These are phyloP conservation scores for Salpingus planirostris DNA, from an alignment of 2,888 invertebrate species.

Conservation along the genomic window DNA sequence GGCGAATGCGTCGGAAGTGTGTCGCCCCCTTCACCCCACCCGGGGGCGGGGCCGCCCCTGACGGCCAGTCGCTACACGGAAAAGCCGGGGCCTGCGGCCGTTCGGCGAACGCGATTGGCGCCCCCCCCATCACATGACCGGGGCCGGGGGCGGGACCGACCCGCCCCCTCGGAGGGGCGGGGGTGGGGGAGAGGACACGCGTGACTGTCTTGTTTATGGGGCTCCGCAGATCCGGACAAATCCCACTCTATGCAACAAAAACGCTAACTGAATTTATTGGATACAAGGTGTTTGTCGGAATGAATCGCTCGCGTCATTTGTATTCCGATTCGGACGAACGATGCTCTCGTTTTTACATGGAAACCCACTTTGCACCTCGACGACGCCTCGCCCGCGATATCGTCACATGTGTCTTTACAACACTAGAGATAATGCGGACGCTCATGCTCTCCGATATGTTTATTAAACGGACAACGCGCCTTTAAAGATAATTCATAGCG, in stretches of 20 bases:
- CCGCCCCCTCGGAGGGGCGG: slow-evolving; percentile 20
- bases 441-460: slow-evolving; percentile 38
- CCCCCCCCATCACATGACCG: slow-evolving; percentile 27
- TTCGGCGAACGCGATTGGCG: slow-evolving; percentile 23
- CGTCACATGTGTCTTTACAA: slow-evolving; percentile 37
- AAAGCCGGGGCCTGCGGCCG: slow-evolving; percentile 28
- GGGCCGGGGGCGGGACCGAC: slow-evolving; percentile 12
- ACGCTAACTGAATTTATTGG: slow-evolving; percentile 45
- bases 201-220: slow-evolving; percentile 43
- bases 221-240: slow-evolving; percentile 43
- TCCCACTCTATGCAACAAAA: slow-evolving; percentile 43
- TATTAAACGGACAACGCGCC: slow-evolving; percentile 40
- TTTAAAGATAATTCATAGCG: no score
- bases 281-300: slow-evolving; percentile 45
- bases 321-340: slow-evolving; percentile 44
- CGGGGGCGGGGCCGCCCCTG: slow-evolving; percentile 25
- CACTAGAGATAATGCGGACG: slow-evolving; percentile 35
- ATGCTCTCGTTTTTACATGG: slow-evolving; percentile 43
- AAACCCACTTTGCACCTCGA: slow-evolving; percentile 43
- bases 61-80: slow-evolving; percentile 35
- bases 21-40: slow-evolving; percentile 23
- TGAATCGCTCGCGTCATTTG: slow-evolving; percentile 44
- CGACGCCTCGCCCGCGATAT: slow-evolving; percentile 33
- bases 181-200: slow-evolving; percentile 32
- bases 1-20: slow-evolving; percentile 33